Evolutionary conservation across 2,888 invertebrate genomes (phyloP).

Genomic region (Cephus spinipes): DNA sequence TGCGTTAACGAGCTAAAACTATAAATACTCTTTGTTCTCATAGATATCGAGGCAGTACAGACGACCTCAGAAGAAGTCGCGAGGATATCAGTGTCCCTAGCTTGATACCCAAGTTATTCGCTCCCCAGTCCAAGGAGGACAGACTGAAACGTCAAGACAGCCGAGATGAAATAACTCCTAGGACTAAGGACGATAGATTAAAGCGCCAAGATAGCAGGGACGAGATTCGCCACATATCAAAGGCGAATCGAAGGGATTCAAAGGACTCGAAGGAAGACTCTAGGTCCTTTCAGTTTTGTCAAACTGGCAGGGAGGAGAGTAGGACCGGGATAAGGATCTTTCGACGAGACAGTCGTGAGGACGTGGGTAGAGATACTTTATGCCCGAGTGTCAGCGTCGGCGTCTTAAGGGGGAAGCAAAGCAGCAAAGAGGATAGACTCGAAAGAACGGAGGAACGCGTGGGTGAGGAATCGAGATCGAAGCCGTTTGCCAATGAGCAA

Average conservation of each 20-base stretch:
- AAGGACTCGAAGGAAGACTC: slow-evolving; percentile 9
- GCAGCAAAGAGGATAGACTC: slow-evolving; percentile 40
- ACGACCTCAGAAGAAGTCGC: slow-evolving; percentile 60
- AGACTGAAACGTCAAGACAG: slow-evolving; percentile 59
- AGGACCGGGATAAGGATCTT: slow-evolving; percentile 41
- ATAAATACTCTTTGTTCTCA: background rate
- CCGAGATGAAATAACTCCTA: slow-evolving; percentile 54
- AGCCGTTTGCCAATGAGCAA: slow-evolving; percentile 38
- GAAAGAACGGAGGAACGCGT: slow-evolving; percentile 42
- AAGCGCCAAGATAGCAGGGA: slow-evolving; percentile 61
- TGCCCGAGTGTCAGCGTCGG: slow-evolving; percentile 37
- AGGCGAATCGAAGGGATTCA: slow-evolving; percentile 14
- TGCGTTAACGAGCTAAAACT: background rate
- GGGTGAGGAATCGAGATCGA: slow-evolving; percentile 45
- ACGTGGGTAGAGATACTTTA: slow-evolving; percentile 47
- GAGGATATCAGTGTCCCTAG: slow-evolving; percentile 61
- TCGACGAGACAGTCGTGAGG: slow-evolving; percentile 49
- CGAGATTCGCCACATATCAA: slow-evolving; percentile 47
- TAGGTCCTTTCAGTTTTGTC: background rate
- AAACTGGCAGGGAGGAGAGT: slow-evolving; percentile 35
- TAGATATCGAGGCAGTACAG: slow-evolving; percentile 62
- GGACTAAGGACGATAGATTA: slow-evolving; percentile 20
- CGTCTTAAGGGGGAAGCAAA: slow-evolving; percentile 41
- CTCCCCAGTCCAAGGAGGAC: slow-evolving; percentile 55
- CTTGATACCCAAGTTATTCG: slow-evolving; percentile 60